Evolutionary conservation across 2,797 vertebrate genomes (phyloP), one percentile per base, ranked within the genome.

Genomic region (Mus caroli): DNA sequence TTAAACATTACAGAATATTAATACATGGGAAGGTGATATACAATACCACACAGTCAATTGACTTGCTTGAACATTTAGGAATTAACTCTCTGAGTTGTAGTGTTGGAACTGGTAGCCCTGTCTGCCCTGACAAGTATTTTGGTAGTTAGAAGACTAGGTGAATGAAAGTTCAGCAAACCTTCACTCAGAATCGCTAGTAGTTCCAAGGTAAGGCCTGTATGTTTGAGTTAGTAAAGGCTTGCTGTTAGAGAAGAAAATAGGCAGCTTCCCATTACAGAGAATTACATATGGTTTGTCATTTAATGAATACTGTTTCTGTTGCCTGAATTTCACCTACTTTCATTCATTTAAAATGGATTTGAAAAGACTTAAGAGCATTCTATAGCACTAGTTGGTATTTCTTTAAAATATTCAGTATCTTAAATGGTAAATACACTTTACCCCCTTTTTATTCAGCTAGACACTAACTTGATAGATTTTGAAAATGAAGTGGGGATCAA

Each of bases 341-440:
- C 94, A 93, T 85, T 97, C 84, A 92, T 79, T 96, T 94, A 76
- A 13, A 34, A 91, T 2, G 17, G 28, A 79, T 43, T 73, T 52
- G 79, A 31, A n/a, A 91, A 96, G 84, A 88, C 54, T 64, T 94
- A 89, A 90, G 92, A 97, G 92, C 89, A 97, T 94, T 97, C 97
- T 89, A 97, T 88, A 98, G 97, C 96, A 98, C 95, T 94, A 96
- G 95, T 97, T 95, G 97, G 96, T 96, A 97, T 98, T 97, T 86
- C 94, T 96, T 97, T 95, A 88, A 98, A 97, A 97, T 97, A 96
- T 52, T 96, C 60, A 96, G 50, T 95, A 95, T 98, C 90, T 98
- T 98, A 98, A 98, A 98, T 97, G 98, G 96, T 97, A 97, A 95
- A 95, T 97, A 97, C 88, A 98, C 67, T 97, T 91, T 92, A 97